phyloP scores from a whole-genome alignment of 1,140 invertebrate species.

The Brachionus rotundiformis region DNA sequence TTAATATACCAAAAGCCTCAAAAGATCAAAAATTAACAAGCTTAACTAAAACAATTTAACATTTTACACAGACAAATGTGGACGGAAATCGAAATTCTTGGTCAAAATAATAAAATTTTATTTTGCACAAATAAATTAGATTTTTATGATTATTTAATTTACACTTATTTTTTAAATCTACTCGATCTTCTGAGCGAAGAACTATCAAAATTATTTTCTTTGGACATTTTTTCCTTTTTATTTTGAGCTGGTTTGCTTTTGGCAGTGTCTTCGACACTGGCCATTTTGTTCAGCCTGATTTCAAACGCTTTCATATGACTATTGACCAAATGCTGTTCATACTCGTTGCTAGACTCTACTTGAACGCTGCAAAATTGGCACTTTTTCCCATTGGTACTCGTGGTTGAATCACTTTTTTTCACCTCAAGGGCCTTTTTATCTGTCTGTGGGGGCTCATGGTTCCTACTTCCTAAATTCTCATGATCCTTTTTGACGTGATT shows the following conservation, averaged over 20 bases:
- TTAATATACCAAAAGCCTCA: no score
- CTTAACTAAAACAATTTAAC: not conserved
- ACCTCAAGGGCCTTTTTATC: not conserved
- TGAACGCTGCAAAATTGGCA: slow-evolving; percentile 3
- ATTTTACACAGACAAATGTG: not conserved
- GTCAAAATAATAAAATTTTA: not conserved
- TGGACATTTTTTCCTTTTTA: not conserved
- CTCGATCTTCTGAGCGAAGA: not conserved
- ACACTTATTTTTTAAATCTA: not conserved
- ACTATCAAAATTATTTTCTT: not conserved
- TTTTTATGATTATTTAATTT: not conserved
- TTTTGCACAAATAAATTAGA: not conserved
- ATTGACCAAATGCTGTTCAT: not conserved
- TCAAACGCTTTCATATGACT: slow-evolving; percentile 9
- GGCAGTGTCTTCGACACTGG: not conserved
- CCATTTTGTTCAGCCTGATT: not conserved
- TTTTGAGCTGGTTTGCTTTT: not conserved
- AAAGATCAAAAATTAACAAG: not conserved
- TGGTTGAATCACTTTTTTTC: not conserved
- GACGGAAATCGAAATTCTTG: not conserved
- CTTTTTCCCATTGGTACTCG: not conserved
- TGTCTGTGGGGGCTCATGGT: not conserved
- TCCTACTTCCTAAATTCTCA: not conserved
- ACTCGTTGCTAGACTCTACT: not conserved
- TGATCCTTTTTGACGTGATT: not conserved